Percentiles rank a stretch among this genome's conserved stretches.
These are phyloP conservation scores for Etheostoma cragini DNA, from an alignment of 2,113 vertebrate genomes.

Conservation along the genomic window DNA sequence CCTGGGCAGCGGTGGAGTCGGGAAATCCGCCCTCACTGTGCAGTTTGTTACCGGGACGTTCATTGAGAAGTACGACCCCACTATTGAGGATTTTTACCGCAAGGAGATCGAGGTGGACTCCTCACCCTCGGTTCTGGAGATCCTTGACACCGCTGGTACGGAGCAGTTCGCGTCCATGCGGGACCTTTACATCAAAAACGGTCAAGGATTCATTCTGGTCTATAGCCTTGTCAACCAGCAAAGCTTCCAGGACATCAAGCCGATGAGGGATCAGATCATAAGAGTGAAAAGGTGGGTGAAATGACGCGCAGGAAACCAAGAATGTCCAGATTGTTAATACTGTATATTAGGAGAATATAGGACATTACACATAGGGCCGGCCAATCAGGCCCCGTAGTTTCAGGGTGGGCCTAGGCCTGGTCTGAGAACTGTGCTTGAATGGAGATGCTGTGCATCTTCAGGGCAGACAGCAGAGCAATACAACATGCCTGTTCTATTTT, in stretches of 20 bases:
- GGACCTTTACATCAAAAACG: constrained; percentile 97
- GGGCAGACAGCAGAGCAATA: constrained; percentile 18
- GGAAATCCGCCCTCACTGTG: constrained; percentile 96
- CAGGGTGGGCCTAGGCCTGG: constrained; percentile 54
- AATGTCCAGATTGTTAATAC: constrained; percentile 4
- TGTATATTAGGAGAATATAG: not conserved
- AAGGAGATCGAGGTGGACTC: constrained; percentile 98
- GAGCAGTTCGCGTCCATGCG: constrained; percentile 98
- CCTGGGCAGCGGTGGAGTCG: constrained; percentile 95
- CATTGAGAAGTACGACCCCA: constrained; percentile 97
- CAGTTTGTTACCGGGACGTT: constrained; percentile 97
- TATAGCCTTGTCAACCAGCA: constrained; percentile 98
- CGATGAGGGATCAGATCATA: constrained; percentile 98
- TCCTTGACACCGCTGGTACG: constrained; percentile 95
- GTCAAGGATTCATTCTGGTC: constrained; percentile 95
- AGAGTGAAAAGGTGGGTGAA: constrained; percentile 92
- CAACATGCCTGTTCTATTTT: constrained; percentile 43
- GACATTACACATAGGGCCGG: constrained; percentile 13
- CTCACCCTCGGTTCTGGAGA: constrained; percentile 95
- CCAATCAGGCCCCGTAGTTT: constrained; percentile 33
- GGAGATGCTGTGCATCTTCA: constrained; percentile 57
- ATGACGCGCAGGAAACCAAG: not conserved
- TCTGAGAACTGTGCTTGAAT: constrained; percentile 36
- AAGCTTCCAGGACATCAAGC: constrained; percentile 97
- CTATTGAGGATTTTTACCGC: constrained; percentile 97